phyloP scores from a whole-genome alignment of 2,888 invertebrate species.

The Sylvicola fuscatus region DNA sequence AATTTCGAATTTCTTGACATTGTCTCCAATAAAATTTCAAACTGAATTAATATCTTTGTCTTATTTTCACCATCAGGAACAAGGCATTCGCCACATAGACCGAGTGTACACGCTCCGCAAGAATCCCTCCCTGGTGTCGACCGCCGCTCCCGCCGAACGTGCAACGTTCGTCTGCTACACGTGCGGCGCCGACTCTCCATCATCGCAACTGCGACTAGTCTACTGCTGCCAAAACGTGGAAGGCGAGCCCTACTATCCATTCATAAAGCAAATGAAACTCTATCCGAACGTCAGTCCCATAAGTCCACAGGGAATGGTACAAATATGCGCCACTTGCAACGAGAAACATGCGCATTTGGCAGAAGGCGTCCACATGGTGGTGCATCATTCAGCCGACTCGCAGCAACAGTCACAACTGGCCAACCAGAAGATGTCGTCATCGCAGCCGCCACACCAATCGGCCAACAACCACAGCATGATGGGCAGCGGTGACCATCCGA shows the following conservation, averaged over 20 bases:
- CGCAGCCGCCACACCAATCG: conserved; percentile 12
- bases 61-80: conserved; percentile 40
- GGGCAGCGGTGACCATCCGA: conserved; percentile 2
- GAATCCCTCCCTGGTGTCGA: conserved; percentile 38
- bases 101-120: conserved; percentile 65
- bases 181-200: conserved; percentile 63
- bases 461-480: conserved; percentile 16
- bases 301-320: conserved; percentile 74
- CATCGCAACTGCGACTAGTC: conserved; percentile 57
- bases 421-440: no score
- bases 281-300: conserved; percentile 75
- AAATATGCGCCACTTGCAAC: conserved; percentile 73
- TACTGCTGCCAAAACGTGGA: conserved; percentile 72
- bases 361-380: conserved; percentile 18
- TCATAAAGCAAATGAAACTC: conserved; percentile 59
- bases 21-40: not conserved
- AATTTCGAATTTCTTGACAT: no score
- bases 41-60: conserved; percentile 5
- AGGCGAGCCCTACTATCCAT: conserved; percentile 77
- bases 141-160: conserved; percentile 25
- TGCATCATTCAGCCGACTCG: no score
- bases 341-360: conserved; percentile 38
- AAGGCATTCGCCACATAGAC: conserved; percentile 37
- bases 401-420: no score
- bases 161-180: conserved; percentile 76